phyloP scores from a whole-genome alignment of 1,140 invertebrate genomes.

The Tenebrio molitor region DNA sequence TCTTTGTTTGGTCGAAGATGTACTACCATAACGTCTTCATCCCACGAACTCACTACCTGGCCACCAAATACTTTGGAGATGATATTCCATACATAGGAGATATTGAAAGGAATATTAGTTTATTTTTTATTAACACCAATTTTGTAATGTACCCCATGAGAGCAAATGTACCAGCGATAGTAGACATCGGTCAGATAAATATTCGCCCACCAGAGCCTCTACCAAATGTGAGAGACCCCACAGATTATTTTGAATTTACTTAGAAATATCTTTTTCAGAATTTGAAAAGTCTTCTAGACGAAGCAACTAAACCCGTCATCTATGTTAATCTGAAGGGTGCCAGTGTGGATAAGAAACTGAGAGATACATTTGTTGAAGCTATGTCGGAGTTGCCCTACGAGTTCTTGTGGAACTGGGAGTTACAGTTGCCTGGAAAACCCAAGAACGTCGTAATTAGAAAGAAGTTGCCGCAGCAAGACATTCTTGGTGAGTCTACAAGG shows the following conservation, averaged over 20 bases:
- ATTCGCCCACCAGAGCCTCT: constrained; percentile 56
- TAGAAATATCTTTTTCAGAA: constrained; percentile 68
- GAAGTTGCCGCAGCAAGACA: background rate
- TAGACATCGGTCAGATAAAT: constrained; percentile 25
- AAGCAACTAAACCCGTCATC: constrained; percentile 67
- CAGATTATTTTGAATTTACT: constrained; percentile 69
- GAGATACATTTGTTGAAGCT: constrained; percentile 65
- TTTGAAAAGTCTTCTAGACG: constrained; percentile 67
- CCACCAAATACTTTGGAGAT: constrained; percentile 65
- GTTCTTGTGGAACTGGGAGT: constrained; percentile 69
- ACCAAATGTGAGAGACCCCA: constrained; percentile 70
- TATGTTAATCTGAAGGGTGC: constrained; percentile 69
- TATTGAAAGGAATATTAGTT: constrained; percentile 54
- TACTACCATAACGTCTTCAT: background rate
- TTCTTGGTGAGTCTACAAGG: too few relatives aligned
- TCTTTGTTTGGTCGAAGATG: background rate
- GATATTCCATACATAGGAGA: constrained; percentile 59
- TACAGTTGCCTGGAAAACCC: background rate
- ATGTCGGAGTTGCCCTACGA: constrained; percentile 69
- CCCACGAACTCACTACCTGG: background rate
- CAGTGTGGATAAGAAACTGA: constrained; percentile 63
- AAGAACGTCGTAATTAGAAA: background rate
- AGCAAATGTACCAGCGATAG: background rate
- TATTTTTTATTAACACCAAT: constrained; percentile 55
- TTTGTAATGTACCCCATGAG: constrained; percentile 46